Conservation (phyloP, 2,888 invertebrate genomes). For the Taphrorychus bicolor region DNA sequence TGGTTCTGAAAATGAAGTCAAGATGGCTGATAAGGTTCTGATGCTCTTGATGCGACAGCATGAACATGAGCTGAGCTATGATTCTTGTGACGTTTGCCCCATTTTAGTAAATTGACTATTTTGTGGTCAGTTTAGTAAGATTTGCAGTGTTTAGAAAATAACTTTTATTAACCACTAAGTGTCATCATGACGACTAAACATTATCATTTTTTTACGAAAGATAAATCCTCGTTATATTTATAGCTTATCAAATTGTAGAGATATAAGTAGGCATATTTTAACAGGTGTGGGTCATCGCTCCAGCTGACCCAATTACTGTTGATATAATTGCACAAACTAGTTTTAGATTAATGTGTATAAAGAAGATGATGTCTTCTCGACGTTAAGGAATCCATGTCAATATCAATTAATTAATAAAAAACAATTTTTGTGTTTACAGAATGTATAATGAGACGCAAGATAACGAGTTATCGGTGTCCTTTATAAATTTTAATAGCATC, state of each 20-base stretch:
- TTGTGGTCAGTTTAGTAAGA: too few relatives aligned
- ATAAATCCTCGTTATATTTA: not conserved
- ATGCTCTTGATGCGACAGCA: too few relatives aligned
- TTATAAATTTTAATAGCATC: conserved; percentile 20
- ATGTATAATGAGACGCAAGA: not conserved
- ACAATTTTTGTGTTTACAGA: conserved; percentile 4
- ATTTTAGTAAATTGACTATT: too few relatives aligned
- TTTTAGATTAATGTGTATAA: not conserved
- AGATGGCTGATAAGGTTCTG: too few relatives aligned
- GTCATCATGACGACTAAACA: too few relatives aligned
- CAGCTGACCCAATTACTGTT: not conserved
- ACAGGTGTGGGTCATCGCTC: not conserved
- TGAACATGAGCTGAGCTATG: too few relatives aligned
- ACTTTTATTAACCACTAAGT: too few relatives aligned
- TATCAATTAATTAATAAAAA: conserved; percentile 9
- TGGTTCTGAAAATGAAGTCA: too few relatives aligned
- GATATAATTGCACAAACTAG: not conserved
- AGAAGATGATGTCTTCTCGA: not conserved
- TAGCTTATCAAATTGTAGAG: not conserved
- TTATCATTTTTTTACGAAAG: too few relatives aligned
- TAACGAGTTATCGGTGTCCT: conserved; percentile 19
- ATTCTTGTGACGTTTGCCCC: too few relatives aligned
- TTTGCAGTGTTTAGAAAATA: too few relatives aligned
- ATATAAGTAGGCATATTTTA: not conserved
- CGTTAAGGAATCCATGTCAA: conserved; percentile 10